These are phyloP conservation scores for Brachylomia viminalis DNA, from an alignment of 2,888 invertebrate species.

Conservation along the genomic window DNA sequence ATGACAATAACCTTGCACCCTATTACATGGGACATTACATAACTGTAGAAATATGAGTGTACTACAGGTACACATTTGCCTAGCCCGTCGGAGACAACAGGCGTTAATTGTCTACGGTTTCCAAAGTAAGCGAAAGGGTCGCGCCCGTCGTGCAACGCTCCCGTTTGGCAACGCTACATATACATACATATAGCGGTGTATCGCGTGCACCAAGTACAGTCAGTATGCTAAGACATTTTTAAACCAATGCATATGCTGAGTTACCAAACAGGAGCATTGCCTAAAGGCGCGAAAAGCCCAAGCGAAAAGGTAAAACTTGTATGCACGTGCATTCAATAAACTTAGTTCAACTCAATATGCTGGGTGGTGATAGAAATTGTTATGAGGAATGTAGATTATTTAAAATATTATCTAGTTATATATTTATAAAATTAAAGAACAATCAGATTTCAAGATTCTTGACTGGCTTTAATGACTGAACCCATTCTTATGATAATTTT, in stretches of 20 bases:
- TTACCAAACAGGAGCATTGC: no score
- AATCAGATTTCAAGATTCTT: background rate
- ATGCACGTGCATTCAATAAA: background rate
- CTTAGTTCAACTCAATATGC: background rate
- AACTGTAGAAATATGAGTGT: background rate
- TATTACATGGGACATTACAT: background rate
- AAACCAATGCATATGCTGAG: no score
- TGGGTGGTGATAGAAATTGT: no score
- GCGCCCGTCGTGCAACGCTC: no score
- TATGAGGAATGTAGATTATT: background rate
- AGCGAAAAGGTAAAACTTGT: background rate
- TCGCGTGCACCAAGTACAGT: no score
- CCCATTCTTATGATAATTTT: slow-evolving; percentile 11
- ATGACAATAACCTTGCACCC: background rate
- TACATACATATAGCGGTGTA: no score
- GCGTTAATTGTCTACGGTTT: background rate
- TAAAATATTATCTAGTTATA: no score
- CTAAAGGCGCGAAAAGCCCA: no score
- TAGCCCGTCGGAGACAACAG: background rate
- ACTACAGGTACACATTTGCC: background rate
- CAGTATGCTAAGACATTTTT: no score
- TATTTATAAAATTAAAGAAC: no score
- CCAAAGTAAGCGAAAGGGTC: background rate
- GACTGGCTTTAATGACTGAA: background rate
- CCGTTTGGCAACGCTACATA: no score